Percentiles rank a stretch among this genome's conserved stretches.
Evolutionary conservation across 2,797 vertebrate genomes (phyloP).

Genomic region (Diceros bicornis): DNA sequence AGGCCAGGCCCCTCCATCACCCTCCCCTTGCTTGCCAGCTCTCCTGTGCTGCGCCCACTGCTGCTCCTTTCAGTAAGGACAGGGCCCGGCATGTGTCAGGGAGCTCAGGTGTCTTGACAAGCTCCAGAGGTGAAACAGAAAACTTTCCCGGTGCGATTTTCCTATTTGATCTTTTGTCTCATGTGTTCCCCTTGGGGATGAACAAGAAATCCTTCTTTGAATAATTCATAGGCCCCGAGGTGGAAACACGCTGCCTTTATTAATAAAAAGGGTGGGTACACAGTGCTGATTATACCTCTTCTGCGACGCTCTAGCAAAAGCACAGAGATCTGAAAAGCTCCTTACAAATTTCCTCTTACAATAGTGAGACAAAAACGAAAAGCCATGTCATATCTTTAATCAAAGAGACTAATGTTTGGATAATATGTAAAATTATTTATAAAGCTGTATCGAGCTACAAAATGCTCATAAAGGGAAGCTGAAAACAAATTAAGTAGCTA

Average conservation of each 20-base stretch:
- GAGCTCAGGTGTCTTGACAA: constrained; percentile 82
- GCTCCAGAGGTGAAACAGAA: constrained; percentile 85
- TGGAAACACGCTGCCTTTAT: constrained; percentile 79
- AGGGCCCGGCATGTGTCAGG: constrained; percentile 73
- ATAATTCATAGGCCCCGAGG: constrained; percentile 87
- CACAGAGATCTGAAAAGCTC: constrained; percentile 52
- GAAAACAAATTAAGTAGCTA: constrained; percentile 20
- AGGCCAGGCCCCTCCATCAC: background rate
- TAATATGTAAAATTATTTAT: constrained; percentile 66
- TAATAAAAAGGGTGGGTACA: constrained; percentile 76
- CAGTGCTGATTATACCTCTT: constrained; percentile 59
- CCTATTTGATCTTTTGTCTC: constrained; percentile 88
- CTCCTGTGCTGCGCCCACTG: background rate
- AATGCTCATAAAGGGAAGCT: background rate
- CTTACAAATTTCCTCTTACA: constrained; percentile 51
- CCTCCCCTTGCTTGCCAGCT: background rate
- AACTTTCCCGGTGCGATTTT: constrained; percentile 79
- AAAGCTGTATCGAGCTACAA: constrained; percentile 21
- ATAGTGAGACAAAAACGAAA: constrained; percentile 66
- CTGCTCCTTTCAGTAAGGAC: constrained; percentile 67
- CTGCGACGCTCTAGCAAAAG: background rate
- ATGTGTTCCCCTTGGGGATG: constrained; percentile 84
- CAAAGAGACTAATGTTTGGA: constrained; percentile 61
- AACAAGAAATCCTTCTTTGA: constrained; percentile 85
- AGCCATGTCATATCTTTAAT: constrained; percentile 62